Evolutionary conservation across 1,140 invertebrate genomes (phyloP), one percentile per base, ranked within the genome.

Genomic region (Anadara kagoshimensis): DNA sequence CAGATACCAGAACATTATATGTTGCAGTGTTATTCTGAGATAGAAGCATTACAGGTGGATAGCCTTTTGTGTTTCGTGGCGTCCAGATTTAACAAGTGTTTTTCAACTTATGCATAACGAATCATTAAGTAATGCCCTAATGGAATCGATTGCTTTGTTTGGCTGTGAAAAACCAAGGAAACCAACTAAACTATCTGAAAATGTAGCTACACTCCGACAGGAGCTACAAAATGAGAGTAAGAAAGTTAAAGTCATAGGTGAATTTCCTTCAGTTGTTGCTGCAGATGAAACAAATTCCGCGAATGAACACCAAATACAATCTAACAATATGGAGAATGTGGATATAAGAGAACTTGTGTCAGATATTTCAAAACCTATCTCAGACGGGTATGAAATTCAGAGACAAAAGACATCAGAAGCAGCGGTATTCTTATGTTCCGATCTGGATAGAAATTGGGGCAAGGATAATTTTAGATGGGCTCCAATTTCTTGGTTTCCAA

Each of bases 391-490:
- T 44, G 45, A 72, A 44, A 20, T 76, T 20, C 26, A 65, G 43
- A 44, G 75, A 22, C 47, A 72, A 36, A 51, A 66, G 51, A 65
- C 75, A 63, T 44, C 49, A 36, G 75, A 76, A 63, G 64, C 75
- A 16, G 51, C 73, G 51, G 69, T 73, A 22, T 76, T 76, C 67
- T 45, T 76, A 20, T 69, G 57, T 20, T 49, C 57, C 18, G 69
- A 68, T 44, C 29, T 76, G 18, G 49, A 76, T 56, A 68, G 69
- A 68, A 69, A 65, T 54, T 76, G 75, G 75, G 65, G 63, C 24
- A 72, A 72, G 20, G 61, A 68, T 29, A 24, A 68, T 20, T 56
- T 72, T 16, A n/a, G 65, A 68, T 68, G 56, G 18, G 51, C 58
- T 8, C 69, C 75, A 1, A 58, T 70, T n/a, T 51, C 26, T 16